Conservation (phyloP, 2,113 vertebrate genomes). For the Pogonocichla stellata region DNA sequence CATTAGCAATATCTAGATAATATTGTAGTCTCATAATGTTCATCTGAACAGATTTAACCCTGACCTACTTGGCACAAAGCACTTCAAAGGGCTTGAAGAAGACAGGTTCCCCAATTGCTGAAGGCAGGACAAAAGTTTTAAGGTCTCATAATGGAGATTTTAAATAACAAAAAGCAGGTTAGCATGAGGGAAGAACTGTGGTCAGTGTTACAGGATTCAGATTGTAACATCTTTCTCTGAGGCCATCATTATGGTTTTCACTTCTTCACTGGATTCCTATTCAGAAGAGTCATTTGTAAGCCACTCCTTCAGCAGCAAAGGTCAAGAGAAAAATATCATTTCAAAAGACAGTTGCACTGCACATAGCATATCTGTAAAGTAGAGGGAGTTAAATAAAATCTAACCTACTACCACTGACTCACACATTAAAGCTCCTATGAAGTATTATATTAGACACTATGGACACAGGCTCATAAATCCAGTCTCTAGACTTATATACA, state of each 20-base stretch:
- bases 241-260: not conserved
- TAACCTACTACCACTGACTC: not conserved
- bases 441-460: not conserved
- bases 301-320: not conserved
- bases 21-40: not conserved
- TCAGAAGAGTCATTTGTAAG: not conserved
- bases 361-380: not conserved
- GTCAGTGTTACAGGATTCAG: not conserved
- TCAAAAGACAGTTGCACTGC: not conserved
- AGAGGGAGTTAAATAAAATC: not conserved
- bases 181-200: not conserved
- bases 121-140: not conserved
- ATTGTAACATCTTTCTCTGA: not conserved
- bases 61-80: not conserved
- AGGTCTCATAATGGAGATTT: not conserved
- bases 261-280: not conserved
- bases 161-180: not conserved
- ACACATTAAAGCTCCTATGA: not conserved
- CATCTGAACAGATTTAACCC: not conserved
- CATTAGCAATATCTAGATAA: not conserved
- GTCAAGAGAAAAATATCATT: not conserved
- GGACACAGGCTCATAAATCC: not conserved
- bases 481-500: not conserved
- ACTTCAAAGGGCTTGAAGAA: not conserved
- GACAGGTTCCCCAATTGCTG: not conserved